These are phyloP conservation scores for Knipowitschia caucasica DNA, from an alignment of 2,797 vertebrate species.

Conservation along the genomic window DNA sequence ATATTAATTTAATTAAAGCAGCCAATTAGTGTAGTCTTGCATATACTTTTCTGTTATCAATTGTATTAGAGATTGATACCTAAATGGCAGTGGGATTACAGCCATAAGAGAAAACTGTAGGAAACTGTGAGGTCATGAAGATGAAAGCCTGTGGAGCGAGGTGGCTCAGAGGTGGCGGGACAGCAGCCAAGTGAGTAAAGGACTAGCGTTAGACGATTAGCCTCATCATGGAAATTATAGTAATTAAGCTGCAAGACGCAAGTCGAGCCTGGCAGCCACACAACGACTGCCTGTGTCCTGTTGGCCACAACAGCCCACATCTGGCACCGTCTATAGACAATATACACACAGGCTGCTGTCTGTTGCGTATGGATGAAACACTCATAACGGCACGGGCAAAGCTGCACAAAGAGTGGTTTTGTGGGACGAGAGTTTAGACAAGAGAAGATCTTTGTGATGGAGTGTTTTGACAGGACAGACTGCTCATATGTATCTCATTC, in stretches of 20 bases:
- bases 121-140: slow-evolving; percentile 10
- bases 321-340: slow-evolving; percentile 68
- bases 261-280: slow-evolving; percentile 59
- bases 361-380: slow-evolving; percentile 44
- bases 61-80: slow-evolving; percentile 26
- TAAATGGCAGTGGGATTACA: slow-evolving; percentile 11
- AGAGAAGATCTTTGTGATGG: slow-evolving; percentile 52
- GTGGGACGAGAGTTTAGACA: slow-evolving; percentile 46
- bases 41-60: slow-evolving; percentile 1
- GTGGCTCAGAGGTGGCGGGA: slow-evolving; percentile 38
- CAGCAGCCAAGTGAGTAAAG: slow-evolving; percentile 62
- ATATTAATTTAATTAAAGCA: slow-evolving; percentile 41
- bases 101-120: slow-evolving; percentile 13
- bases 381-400: slow-evolving; percentile 31
- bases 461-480: slow-evolving; percentile 47
- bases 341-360: slow-evolving; percentile 64
- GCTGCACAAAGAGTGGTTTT: slow-evolving; percentile 51
- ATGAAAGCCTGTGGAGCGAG: slow-evolving; percentile 29
- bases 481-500: slow-evolving; percentile 39
- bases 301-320: slow-evolving; percentile 65
- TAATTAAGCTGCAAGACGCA: slow-evolving; percentile 66
- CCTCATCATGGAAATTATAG: slow-evolving; percentile 73
- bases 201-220: slow-evolving; percentile 68
- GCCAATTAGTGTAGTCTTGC: slow-evolving; percentile 38
- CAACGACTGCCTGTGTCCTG: slow-evolving; percentile 62